These are phyloP conservation scores for Acanthosepion esculentum DNA, from an alignment of 2,888 invertebrate species.

Conservation along the genomic window DNA sequence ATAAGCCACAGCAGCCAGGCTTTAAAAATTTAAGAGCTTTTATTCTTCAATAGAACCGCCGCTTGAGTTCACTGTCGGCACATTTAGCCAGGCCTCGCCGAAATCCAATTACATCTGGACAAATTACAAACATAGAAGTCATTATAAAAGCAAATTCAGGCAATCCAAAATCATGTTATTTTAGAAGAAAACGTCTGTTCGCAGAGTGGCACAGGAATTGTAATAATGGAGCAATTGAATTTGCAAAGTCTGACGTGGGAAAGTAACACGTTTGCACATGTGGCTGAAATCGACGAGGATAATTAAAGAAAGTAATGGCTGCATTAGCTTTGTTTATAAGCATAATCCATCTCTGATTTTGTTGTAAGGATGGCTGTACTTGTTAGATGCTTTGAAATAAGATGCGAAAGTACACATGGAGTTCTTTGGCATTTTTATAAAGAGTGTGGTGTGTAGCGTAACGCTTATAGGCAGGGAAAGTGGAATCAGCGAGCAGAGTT, in stretches of 20 bases:
- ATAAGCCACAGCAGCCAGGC: not conserved
- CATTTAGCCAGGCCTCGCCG: not conserved
- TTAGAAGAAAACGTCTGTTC: not conserved
- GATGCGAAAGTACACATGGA: too few relatives aligned
- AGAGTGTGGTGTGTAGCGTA: too few relatives aligned
- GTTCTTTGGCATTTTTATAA: too few relatives aligned
- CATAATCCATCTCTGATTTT: too few relatives aligned
- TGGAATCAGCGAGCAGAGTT: too few relatives aligned
- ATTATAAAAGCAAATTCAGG: not conserved
- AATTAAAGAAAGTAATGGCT: too few relatives aligned
- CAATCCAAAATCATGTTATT: not conserved
- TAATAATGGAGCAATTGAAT: not conserved
- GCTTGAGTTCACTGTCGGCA: not conserved
- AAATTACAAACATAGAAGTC: not conserved
- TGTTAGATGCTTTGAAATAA: too few relatives aligned
- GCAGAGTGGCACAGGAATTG: not conserved
- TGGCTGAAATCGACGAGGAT: too few relatives aligned
- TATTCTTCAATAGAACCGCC: not conserved
- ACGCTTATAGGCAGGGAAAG: too few relatives aligned
- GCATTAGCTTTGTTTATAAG: too few relatives aligned
- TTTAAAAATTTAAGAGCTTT: not conserved
- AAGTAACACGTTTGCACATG: not conserved
- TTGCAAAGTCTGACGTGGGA: not conserved
- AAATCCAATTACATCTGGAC: conserved; percentile 3
- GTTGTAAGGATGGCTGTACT: too few relatives aligned